Evolutionary conservation across 2,888 invertebrate genomes (phyloP), one percentile per base, ranked within the genome.

Genomic region (Muschampia plurimacula): DNA sequence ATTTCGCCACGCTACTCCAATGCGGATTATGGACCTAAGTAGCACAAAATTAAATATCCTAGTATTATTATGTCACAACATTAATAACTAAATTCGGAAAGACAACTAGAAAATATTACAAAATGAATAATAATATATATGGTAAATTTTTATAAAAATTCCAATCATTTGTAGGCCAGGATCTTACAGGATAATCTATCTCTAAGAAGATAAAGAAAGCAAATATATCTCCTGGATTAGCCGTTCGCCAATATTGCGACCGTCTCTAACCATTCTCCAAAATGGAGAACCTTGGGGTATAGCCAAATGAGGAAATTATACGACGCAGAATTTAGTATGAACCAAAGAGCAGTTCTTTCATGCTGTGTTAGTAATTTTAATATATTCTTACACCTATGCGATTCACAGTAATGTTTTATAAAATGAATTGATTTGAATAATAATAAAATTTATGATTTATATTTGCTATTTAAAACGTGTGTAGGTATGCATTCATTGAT

Each of bases 241-340:
- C 67, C 62, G 52, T 63, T 67, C 44, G 62, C 63, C 72, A 63
- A 72, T 67, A 67, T 67, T 72, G 67, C 67, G 72, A 72, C 63
- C 39, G 63, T 67, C 62, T 46, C 63, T 62, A 62, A 72, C 62
- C 49, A 63, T 67, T 72, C 60, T 52, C 66, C 52, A 63, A 36
- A 72, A 72, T 28, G 62, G 32, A 49, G 57, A 44, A 63, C 22
- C 63, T 72, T 72, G 63, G 63, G 57, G 62, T 63, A 36, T 46
- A 52, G 72, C 67, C 72, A 72, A 72, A 72, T 67, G 67, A 72
- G 62, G 32, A 57, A 57, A 57, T 72, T 72, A 72, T 67, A 63
- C 67, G 57, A 63, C 36, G 63, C 62, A 41, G 55, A 32, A 39
- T 62, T 62, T 59, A 67, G 44, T 52, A 52, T 22, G 49, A 52